Conservation (phyloP, 2,888 invertebrate species). For the Leptinotarsa juncta region DNA sequence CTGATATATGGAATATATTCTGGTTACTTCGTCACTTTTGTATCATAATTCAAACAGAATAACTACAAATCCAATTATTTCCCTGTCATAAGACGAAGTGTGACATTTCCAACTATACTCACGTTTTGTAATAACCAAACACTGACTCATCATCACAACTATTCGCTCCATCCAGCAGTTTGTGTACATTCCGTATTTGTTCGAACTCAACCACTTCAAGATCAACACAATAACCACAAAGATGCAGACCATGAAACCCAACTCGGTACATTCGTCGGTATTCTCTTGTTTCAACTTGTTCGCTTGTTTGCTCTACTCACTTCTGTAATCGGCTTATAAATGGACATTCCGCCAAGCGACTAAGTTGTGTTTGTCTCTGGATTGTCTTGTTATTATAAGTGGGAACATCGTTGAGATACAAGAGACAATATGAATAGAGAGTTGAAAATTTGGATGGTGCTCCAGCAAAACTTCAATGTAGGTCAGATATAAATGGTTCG, state of each 20-base stretch:
- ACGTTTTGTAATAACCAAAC: not conserved
- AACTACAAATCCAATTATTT: too few species aligned
- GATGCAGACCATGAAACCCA: constrained; percentile 19
- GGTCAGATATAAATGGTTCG: too few species aligned
- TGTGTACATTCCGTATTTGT: not conserved
- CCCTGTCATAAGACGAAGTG: too few species aligned
- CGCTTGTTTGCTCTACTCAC: constrained; percentile 27
- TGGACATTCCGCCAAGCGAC: constrained; percentile 25
- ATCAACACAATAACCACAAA: constrained; percentile 20
- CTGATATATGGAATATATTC: too few species aligned
- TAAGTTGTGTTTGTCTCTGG: constrained; percentile 26
- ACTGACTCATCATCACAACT: not conserved
- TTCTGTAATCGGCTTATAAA: constrained; percentile 29
- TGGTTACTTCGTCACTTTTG: too few species aligned
- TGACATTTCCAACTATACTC: too few species aligned
- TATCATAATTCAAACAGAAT: too few species aligned
- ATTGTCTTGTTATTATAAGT: constrained; percentile 28
- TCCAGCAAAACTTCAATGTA: too few species aligned
- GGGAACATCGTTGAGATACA: constrained; percentile 10
- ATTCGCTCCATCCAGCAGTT: not conserved
- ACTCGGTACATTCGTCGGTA: constrained; percentile 21
- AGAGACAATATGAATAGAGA: not conserved
- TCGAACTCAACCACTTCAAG: not conserved
- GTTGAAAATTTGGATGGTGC: not conserved
- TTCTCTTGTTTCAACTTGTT: constrained; percentile 15